These are phyloP conservation scores for Odontocerum albicorne DNA, from an alignment of 2,888 invertebrate species.

Conservation along the genomic window DNA sequence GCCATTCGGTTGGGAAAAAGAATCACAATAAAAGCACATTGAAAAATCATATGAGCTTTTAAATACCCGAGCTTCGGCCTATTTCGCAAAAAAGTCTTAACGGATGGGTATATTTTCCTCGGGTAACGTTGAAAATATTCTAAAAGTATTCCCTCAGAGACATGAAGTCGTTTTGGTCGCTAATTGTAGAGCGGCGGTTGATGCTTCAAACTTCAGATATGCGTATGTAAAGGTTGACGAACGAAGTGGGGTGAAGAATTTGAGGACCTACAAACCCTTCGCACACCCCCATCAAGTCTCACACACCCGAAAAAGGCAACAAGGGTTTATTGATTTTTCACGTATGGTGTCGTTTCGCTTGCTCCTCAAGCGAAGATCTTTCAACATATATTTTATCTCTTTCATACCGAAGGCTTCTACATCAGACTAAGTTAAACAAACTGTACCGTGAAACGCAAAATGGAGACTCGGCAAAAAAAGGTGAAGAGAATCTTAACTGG, in stretches of 20 bases:
- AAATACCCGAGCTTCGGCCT: too few relatives aligned
- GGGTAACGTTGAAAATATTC: too few relatives aligned
- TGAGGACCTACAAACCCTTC: constrained; percentile 14
- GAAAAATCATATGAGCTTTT: too few relatives aligned
- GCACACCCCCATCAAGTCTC: constrained; percentile 7
- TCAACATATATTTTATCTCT: constrained; percentile 9
- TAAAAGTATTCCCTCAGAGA: too few relatives aligned
- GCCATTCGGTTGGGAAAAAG: too few relatives aligned
- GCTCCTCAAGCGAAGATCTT: constrained; percentile 1
- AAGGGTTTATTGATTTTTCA: constrained; percentile 35
- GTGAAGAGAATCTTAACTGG: not conserved
- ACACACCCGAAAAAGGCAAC: constrained; percentile 25
- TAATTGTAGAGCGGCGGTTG: not conserved
- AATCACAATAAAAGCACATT: too few relatives aligned
- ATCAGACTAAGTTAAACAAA: not conserved
- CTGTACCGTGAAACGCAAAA: not conserved
- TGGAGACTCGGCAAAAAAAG: not conserved
- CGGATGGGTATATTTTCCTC: too few relatives aligned
- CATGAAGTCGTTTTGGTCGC: too few relatives aligned
- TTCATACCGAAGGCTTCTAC: constrained; percentile 4
- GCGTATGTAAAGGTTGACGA: not conserved
- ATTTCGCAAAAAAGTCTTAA: too few relatives aligned
- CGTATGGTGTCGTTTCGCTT: constrained; percentile 18
- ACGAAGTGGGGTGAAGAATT: not conserved
- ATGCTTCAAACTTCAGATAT: not conserved